Base-by-base conservation (phyloP, 2,113 vertebrate genomes). In the Poecile atricapillus region DNA sequence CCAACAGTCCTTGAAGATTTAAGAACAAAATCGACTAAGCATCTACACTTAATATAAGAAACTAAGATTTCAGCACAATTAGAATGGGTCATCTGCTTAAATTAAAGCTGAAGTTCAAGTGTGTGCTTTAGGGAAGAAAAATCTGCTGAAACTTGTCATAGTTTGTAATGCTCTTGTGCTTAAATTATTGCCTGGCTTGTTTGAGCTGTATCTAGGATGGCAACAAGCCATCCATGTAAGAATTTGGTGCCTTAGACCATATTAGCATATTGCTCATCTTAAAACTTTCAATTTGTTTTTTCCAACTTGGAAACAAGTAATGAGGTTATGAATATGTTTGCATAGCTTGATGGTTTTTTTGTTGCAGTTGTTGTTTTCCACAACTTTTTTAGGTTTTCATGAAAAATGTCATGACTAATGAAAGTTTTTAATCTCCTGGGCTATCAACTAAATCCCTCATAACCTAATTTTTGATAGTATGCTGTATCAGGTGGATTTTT, bases 381-480 rank as follows among this genome's bases (percentile, higher is more conserved):
- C 33, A 88, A 62, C 15, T 83, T 76, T 58, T 87, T 77, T 43
- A 62, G n/a, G 12, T 83, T 79, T 91, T 47, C 35, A 55, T 88
- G 59, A 71, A 83, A 90, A 93, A 89, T 92, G 46, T 71, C 83
- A 89, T 96, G 89, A 94, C 62, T 92, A 78, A 82, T 92, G 64
- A 86, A 93, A 94, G 90, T 87, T 94, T 90, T 89, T 89, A 75
- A 94, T 95, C 83, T 91, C 46, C 52, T 67, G 90, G 63, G 82
- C 95, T 96, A 83, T 90, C 91, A 78, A 0, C 79, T 95, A 95
- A 96, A 95, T 93, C 94, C 69, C n/a, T 86, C 65, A 84, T 95
- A 95, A 95, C 95, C 93, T 97, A 75, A 92, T 94, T 94, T 95
- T 89, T 91, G 52, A 56, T 93, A 64, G 84, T 50, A 70, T 79